Evolutionary conservation across 1,140 invertebrate genomes (phyloP), one percentile per base, ranked within the genome.

Genomic region (Xylocopa sonorina): DNA sequence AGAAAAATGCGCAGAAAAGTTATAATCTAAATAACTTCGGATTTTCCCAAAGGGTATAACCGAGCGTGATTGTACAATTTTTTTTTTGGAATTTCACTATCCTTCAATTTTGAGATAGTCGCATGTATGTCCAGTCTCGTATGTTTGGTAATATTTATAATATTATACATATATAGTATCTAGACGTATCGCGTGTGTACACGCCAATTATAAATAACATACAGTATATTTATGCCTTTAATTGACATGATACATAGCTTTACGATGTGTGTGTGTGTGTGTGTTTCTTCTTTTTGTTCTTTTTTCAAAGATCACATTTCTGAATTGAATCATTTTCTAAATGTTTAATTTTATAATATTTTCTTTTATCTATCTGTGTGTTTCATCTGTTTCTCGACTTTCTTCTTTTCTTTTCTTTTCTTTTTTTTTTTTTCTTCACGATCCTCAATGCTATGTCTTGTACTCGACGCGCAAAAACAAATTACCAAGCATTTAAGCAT

Each of bases 61-160:
- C 83, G 63, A 72, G 38, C 48, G 73, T 87, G 87, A 88, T 88
- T 88, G 87, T 87, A 87, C 83, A 85, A 69, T 87, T 82, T 29
- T 71, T 68, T 87, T 82, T 29, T 71, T 68, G 68, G 51, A 79
- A 60, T 74, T 50, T 55, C 58, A 50, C 51, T 53, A 43, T 69
- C 69, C 57, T 14, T 27, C 67, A 43, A 27, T 51, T 60, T 57
- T 46, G 14, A 51, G 51, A 76, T 76, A 69, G 66, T 46, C 43
- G 55, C 41, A 14, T 51, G 62, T 78, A 32, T 60, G 69, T 79
- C 81, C 81, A 74, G 76, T 80, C 64, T 83, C 76, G 72, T 78
- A 21, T 55, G 43, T 81, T 82, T 79, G 67, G 63, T 48, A 63
- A 81, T 69, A 81, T 63, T 57, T 74, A 79, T 74, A 79, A 64